These are phyloP conservation scores for Spinus pinus DNA, from an alignment of 2,797 vertebrate species.

Conservation along the genomic window DNA sequence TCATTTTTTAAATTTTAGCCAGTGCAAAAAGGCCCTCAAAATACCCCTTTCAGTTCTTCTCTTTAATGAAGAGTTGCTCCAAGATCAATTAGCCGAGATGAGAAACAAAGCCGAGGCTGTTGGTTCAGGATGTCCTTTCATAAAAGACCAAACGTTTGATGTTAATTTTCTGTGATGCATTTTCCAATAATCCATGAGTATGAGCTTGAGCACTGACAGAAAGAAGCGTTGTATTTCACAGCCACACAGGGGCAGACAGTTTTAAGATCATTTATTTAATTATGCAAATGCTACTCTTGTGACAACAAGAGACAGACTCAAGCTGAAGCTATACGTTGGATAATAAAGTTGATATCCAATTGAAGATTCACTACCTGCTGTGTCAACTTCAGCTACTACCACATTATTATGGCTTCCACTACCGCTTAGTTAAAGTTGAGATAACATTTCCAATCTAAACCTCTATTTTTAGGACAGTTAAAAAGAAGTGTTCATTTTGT, in stretches of 20 bases:
- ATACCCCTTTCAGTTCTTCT: slow-evolving; percentile 40
- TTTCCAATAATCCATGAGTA: slow-evolving; percentile 71
- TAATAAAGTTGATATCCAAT: slow-evolving; percentile 61
- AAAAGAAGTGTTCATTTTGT: not conserved
- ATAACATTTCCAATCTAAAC: slow-evolving; percentile 10
- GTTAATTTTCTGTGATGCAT: slow-evolving; percentile 73
- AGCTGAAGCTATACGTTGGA: slow-evolving; percentile 46
- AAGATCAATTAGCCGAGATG: slow-evolving; percentile 63
- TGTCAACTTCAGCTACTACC: not conserved
- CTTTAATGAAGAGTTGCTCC: slow-evolving; percentile 38
- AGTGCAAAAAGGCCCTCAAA: not conserved
- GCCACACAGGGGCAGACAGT: slow-evolving; percentile 54
- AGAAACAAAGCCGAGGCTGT: slow-evolving; percentile 44
- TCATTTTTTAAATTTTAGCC: not conserved
- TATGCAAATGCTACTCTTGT: slow-evolving; percentile 71
- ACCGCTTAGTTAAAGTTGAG: slow-evolving; percentile 32
- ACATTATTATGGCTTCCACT: slow-evolving; percentile 14
- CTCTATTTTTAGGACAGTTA: slow-evolving; percentile 35
- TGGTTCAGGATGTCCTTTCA: slow-evolving; percentile 22
- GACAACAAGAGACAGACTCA: slow-evolving; percentile 65
- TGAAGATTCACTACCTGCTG: slow-evolving; percentile 65
- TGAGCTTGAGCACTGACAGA: slow-evolving; percentile 58
- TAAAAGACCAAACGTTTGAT: slow-evolving; percentile 63
- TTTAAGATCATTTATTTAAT: slow-evolving; percentile 75
- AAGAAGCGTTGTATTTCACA: slow-evolving; percentile 66